These are phyloP conservation scores for Ctenodactylus gundi DNA, from an alignment of 2,113 vertebrate genomes.

Conservation along the genomic window DNA sequence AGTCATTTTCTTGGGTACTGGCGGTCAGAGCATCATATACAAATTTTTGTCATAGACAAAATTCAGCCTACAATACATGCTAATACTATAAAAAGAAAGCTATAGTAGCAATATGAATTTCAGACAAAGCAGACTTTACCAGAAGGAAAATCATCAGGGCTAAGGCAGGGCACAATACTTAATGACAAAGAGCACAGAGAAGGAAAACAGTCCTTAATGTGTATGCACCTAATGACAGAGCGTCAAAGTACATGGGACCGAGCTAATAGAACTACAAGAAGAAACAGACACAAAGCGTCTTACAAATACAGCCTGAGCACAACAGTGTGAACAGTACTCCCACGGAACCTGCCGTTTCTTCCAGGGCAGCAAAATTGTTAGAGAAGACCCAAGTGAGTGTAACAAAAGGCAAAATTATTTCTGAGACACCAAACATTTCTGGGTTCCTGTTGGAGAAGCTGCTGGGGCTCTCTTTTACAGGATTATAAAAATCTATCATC, in stretches of 20 bases:
- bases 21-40: neutral
- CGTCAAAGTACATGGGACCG: neutral
- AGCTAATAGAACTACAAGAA: neutral
- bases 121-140: neutral
- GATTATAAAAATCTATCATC: slow-evolving; percentile 61
- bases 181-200: neutral
- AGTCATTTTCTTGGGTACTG: neutral
- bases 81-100: neutral
- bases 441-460: slow-evolving; percentile 53
- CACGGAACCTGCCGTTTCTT: slow-evolving; percentile 43
- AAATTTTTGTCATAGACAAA: neutral
- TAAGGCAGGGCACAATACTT: neutral
- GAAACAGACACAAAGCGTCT: neutral
- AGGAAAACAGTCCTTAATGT: neutral
- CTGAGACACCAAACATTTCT: slow-evolving; percentile 59
- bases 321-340: slow-evolving; percentile 4
- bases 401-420: slow-evolving; percentile 60
- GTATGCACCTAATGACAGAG: neutral
- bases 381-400: neutral
- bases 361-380: neutral
- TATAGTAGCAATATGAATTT: neutral
- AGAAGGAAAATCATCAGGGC: neutral
- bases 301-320: neutral
- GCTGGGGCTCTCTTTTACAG: slow-evolving; percentile 58
- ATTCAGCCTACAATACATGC: neutral